A percentile compares a stretch with the other conserved stretches of the same genome.
Evolutionary conservation across 2,797 vertebrate genomes (phyloP).

Genomic region (Spinus olivaceus): DNA sequence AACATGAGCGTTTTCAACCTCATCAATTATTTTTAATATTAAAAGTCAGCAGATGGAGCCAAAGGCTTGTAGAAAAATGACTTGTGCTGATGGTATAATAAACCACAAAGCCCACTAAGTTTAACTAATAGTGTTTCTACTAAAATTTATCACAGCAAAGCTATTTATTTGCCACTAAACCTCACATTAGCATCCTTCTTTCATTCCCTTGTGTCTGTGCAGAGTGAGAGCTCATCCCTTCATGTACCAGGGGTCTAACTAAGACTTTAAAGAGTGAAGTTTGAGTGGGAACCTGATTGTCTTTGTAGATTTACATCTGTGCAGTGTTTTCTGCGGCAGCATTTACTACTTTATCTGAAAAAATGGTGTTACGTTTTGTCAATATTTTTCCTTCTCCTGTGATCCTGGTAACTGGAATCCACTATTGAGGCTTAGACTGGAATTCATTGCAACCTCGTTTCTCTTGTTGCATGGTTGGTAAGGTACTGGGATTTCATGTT

Average conservation of each 20-base stretch:
- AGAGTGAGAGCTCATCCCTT: not conserved
- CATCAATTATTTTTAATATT: constrained; percentile 60
- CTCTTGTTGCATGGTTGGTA: not conserved
- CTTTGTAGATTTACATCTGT: not conserved
- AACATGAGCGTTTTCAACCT: not conserved
- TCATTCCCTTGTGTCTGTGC: not conserved
- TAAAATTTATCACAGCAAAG: not conserved
- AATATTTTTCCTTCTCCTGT: not conserved
- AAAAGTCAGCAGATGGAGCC: constrained; percentile 83
- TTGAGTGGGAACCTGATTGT: not conserved
- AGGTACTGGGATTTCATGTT: not conserved
- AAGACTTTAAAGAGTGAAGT: not conserved
- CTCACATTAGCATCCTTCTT: not conserved
- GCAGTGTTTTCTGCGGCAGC: not conserved
- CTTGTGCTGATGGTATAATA: constrained; percentile 28
- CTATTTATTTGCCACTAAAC: not conserved
- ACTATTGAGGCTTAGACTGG: not conserved
- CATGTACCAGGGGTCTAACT: not conserved
- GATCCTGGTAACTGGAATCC: not conserved
- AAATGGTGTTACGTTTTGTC: not conserved
- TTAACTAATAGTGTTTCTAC: not conserved
- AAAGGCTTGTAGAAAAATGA: constrained; percentile 73
- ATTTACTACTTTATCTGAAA: not conserved
- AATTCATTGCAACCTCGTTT: not conserved
- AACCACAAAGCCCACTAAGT: constrained; percentile 13